A percentile compares a stretch with the other conserved stretches of the same genome.
phyloP scores from a whole-genome alignment of 2,888 invertebrate genomes.

The Schrankia costaestrigalis region DNA sequence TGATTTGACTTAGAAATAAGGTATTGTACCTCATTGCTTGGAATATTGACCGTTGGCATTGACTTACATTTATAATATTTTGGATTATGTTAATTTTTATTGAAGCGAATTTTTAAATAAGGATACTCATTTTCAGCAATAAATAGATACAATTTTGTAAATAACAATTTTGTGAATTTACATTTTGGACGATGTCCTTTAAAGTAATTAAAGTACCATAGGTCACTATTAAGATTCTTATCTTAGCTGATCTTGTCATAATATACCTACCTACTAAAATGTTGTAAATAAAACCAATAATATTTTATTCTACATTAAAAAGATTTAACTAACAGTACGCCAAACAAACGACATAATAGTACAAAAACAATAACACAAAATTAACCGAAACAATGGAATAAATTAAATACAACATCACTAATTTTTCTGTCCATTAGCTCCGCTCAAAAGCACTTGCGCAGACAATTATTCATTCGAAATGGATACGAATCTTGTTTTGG shows the following conservation, averaged over 20 bases:
- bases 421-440: slow-evolving; percentile 19
- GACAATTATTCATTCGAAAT: slow-evolving; percentile 44
- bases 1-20: slow-evolving; percentile 32
- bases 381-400: not conserved
- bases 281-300: no score
- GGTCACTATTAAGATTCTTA: not conserved
- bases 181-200: not conserved
- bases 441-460: slow-evolving; percentile 18
- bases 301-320: no score
- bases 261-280: no score
- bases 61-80: not conserved
- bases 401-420: slow-evolving; percentile 12
- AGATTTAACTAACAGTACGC: no score
- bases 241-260: no score
- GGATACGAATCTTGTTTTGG: slow-evolving; percentile 31
- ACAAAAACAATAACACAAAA: not conserved
- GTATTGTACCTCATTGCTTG: slow-evolving; percentile 9
- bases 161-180: not conserved
- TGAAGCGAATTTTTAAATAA: not conserved
- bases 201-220: not conserved
- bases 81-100: no score
- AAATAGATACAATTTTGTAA: not conserved
- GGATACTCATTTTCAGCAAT: no score
- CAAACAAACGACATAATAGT: no score
- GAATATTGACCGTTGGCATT: slow-evolving; percentile 4